A percentile compares a stretch with the other conserved stretches of the same genome.
Conservation (phyloP, 1,140 invertebrate genomes). For the Pantala flavescens region DNA sequence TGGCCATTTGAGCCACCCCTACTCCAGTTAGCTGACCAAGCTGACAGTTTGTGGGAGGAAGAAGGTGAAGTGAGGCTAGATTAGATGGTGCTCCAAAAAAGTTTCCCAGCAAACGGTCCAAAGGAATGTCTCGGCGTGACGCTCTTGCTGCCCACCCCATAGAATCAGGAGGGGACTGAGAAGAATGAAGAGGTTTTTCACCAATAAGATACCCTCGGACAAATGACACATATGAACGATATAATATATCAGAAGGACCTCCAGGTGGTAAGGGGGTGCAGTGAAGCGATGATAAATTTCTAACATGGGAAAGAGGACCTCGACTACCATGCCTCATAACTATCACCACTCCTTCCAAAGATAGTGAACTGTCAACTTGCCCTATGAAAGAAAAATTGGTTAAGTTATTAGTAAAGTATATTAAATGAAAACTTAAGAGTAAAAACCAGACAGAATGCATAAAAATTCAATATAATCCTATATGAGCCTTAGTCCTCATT, state of each 20-base stretch:
- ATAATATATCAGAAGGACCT: neutral
- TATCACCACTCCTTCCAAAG: conserved; percentile 65
- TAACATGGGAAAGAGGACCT: conserved; percentile 67
- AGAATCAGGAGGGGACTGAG: neutral
- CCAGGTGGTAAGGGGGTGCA: conserved; percentile 44
- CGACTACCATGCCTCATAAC: conserved; percentile 80
- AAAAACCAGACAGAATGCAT: no score
- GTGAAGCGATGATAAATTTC: conserved; percentile 60
- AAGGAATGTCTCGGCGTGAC: neutral
- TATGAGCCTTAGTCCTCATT: no score
- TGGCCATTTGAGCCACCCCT: conserved; percentile 63
- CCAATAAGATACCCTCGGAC: neutral
- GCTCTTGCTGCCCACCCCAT: neutral
- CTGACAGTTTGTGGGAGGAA: conserved; percentile 43
- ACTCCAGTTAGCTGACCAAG: conserved; percentile 59
- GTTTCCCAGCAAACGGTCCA: neutral
- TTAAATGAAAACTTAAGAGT: no score
- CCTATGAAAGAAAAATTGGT: conserved; percentile 31
- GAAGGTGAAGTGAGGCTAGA: neutral
- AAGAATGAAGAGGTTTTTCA: neutral
- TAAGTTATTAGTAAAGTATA: conserved; percentile 15
- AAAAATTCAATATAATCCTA: no score
- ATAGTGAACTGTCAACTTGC: conserved; percentile 48
- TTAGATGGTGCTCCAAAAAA: neutral
- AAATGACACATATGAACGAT: neutral